Conservation (phyloP, 2,113 vertebrate species). For the Brachyhypopomus gauderio region DNA sequence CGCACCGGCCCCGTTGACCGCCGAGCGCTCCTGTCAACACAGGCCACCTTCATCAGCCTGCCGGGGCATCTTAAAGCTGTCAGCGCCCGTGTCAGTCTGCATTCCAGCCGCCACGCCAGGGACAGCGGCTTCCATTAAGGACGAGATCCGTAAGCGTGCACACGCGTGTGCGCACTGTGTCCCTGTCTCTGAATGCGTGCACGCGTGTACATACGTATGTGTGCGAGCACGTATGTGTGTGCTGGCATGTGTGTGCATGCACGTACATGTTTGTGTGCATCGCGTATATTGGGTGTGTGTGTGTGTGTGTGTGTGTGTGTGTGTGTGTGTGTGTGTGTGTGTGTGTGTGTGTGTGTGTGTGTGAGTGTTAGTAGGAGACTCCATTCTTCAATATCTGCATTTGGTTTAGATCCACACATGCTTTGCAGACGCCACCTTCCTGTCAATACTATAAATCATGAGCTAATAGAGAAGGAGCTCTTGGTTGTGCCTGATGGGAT, state of each 20-base stretch:
- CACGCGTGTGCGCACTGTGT: constrained; percentile 19
- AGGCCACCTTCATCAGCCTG: constrained; percentile 66
- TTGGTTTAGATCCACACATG: constrained; percentile 30
- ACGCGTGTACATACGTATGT: constrained; percentile 17
- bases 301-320: constrained; percentile 4
- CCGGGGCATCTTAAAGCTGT: constrained; percentile 68
- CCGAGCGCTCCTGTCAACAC: constrained; percentile 64
- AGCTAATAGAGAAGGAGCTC: too few species aligned
- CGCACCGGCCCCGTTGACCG: constrained; percentile 1
- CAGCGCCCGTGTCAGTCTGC: constrained; percentile 65
- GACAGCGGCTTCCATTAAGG: constrained; percentile 54
- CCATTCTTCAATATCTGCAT: constrained; percentile 22
- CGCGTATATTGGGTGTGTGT: too few species aligned
- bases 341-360: constrained; percentile 5
- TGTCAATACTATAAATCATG: neutral
- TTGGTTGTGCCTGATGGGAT: too few species aligned
- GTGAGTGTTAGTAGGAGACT: neutral
- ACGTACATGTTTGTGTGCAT: neutral
- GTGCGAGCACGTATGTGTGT: constrained; percentile 15
- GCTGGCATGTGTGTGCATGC: neutral
- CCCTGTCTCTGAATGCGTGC: neutral
- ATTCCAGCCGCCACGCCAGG: constrained; percentile 44
- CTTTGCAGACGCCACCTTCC: neutral
- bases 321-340: constrained; percentile 24
- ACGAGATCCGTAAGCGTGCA: constrained; percentile 13